Percentiles rank a stretch among this genome's conserved stretches.
Evolutionary conservation across 2,797 vertebrate genomes (phyloP).

Genomic region (Sebastes trivittatus): DNA sequence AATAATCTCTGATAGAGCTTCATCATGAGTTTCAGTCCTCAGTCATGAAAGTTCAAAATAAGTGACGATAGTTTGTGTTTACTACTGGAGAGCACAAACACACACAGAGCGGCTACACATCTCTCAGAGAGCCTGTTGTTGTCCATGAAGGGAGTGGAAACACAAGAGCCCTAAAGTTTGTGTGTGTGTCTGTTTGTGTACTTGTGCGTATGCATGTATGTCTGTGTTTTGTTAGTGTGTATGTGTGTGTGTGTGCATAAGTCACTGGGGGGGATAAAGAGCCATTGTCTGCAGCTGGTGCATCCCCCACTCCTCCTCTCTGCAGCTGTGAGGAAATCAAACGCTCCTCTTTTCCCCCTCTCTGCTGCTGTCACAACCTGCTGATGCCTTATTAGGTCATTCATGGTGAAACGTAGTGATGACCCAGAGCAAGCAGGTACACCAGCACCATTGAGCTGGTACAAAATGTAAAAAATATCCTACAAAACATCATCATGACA

Average conservation of each 20-base stretch:
- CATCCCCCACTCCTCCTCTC: slow-evolving; percentile 80
- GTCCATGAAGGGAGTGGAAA: slow-evolving; percentile 66
- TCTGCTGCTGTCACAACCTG: slow-evolving; percentile 75
- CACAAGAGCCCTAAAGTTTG: slow-evolving; percentile 72
- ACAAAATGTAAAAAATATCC: background rate
- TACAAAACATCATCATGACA: background rate
- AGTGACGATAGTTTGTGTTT: slow-evolving; percentile 42
- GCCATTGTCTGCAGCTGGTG: slow-evolving; percentile 87
- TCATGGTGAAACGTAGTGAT: slow-evolving; percentile 60
- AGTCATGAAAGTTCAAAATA: background rate
- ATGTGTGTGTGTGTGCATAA: slow-evolving; percentile 47
- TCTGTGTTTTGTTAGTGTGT: slow-evolving; percentile 52
- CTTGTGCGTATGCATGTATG: slow-evolving; percentile 27
- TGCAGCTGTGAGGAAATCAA: slow-evolving; percentile 90
- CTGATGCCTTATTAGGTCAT: slow-evolving; percentile 77
- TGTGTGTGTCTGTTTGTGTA: background rate
- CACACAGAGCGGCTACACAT: slow-evolving; percentile 42
- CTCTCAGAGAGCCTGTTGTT: slow-evolving; percentile 69
- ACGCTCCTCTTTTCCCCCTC: slow-evolving; percentile 79
- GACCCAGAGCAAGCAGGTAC: slow-evolving; percentile 52
- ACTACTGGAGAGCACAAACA: slow-evolving; percentile 16
- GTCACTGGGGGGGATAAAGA: slow-evolving; percentile 81
- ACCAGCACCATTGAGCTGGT: slow-evolving; percentile 21
- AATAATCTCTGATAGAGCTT: background rate
- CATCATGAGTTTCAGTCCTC: background rate